Evolutionary conservation across 2,888 invertebrate genomes (phyloP), one percentile per base, ranked within the genome.

Genomic region (Zhengitettix transpicula): DNA sequence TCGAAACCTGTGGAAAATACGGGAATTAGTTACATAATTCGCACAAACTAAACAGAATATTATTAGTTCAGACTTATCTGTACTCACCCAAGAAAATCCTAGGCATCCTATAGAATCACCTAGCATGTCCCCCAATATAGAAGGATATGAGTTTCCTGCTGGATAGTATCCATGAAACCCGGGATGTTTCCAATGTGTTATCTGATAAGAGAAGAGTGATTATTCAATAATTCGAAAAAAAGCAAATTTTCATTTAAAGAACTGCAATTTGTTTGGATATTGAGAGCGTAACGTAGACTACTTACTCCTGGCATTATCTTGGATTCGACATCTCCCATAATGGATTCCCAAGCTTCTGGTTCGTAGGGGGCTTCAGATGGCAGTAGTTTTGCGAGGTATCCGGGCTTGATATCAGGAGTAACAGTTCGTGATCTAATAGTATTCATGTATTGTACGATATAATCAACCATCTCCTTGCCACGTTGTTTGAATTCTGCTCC

Each of bases 161-260:
- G 82, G 81, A 67, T 82, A 83, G 67, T 82, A 83, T 7, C 82
- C 82, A 65, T 81, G 81, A 68, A 82, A 83, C 52, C 78, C 70
- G 1, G 82, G 82, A 69, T 81, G 81, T 65, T 81, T 80, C 82
- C 81, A 82, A 67, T 82, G 78, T 0, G 80, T 80, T 41, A 81
- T 74, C 80, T 80, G 60, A 16, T 69, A 28, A 28, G 7, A 28
- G 28, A 5, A 5, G 28, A 28, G 7, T 7, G 28, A 28, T 28
- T 28, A 28, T 28, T 28, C 2, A 28, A 5, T 7, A 28, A 28
- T 5, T 7, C 28, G 7, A 28, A 28, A 7, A 2, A 28, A 2
- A 7, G 28, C 28, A 2, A 28, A 28, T 7, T 28, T 2, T 5
- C n/a, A 28, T 5, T 2, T 5, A 28, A 7, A 7, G 28, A 28